Evolutionary conservation across 2,797 vertebrate genomes (phyloP).

Genomic region (Sorex maritimensis): DNA sequence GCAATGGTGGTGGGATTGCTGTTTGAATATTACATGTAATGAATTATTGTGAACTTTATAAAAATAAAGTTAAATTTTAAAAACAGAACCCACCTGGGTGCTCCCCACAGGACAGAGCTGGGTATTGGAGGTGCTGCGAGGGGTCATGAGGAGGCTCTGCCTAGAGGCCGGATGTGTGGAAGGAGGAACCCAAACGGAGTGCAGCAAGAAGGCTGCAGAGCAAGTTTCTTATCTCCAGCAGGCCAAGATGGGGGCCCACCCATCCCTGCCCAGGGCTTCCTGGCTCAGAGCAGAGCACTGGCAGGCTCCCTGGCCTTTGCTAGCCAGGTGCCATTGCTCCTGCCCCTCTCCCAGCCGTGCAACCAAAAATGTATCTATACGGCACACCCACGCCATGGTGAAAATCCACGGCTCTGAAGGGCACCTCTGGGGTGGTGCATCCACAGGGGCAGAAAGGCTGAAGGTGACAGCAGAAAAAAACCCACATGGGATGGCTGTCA

Average conservation of each 20-base stretch:
- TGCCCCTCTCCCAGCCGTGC: not conserved
- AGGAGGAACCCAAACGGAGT: not conserved
- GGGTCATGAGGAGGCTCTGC: no score
- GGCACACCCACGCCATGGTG: not conserved
- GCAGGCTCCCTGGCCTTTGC: not conserved
- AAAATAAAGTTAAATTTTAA: no score
- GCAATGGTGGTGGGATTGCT: no score
- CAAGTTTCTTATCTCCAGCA: not conserved
- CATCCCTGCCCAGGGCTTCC: not conserved
- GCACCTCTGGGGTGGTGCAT: not conserved
- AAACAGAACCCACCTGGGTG: not conserved
- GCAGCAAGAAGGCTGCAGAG: no score
- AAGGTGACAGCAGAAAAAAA: not conserved
- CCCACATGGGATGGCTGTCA: not conserved
- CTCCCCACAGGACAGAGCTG: not conserved
- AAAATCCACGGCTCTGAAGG: not conserved
- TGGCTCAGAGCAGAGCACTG: rapidly evolving
- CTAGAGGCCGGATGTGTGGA: not conserved
- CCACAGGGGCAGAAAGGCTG: not conserved
- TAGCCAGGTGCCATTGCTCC: rapidly evolving
- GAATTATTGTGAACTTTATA: no score
- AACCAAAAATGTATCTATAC: not conserved
- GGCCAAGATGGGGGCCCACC: not conserved
- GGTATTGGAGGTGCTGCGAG: no score
- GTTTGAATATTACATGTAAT: no score